phyloP scores from a whole-genome alignment of 1,140 invertebrate genomes.

The Daktulosphaira vitifoliae region DNA sequence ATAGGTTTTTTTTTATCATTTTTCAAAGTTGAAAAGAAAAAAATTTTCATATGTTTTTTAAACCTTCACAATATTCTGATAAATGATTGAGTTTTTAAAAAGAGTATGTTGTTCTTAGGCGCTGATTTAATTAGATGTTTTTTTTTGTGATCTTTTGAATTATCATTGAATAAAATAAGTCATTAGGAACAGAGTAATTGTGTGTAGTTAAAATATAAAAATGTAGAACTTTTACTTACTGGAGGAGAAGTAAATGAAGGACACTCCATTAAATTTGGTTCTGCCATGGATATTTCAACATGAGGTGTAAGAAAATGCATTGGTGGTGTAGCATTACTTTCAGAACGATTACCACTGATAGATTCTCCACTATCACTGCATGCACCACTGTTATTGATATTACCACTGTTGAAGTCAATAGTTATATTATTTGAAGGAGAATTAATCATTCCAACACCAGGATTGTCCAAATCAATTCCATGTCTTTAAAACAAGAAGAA shows the following conservation, averaged over 20 bases:
- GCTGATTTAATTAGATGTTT: no score
- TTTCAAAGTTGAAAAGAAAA: no score
- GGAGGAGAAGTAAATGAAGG: constrained; percentile 43
- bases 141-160: no score
- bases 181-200: no score
- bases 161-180: no score
- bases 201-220: no score
- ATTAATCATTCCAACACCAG: constrained; percentile 57
- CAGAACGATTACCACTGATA: constrained; percentile 54
- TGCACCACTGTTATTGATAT: constrained; percentile 32
- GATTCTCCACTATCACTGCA: constrained; percentile 72
- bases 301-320: constrained; percentile 84
- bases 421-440: constrained; percentile 39
- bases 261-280: constrained; percentile 46
- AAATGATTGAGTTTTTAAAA: no score
- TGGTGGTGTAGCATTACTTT: constrained; percentile 72
- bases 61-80: no score
- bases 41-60: no score
- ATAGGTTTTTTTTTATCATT: no score
- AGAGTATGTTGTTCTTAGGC: no score
- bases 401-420: constrained; percentile 5
- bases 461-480: constrained; percentile 79
- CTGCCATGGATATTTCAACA: constrained; percentile 79
- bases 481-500: constrained; percentile 49
- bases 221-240: constrained; percentile 40